These are phyloP conservation scores for Cotesia congregata DNA, from an alignment of 2,888 invertebrate species.

Conservation along the genomic window DNA sequence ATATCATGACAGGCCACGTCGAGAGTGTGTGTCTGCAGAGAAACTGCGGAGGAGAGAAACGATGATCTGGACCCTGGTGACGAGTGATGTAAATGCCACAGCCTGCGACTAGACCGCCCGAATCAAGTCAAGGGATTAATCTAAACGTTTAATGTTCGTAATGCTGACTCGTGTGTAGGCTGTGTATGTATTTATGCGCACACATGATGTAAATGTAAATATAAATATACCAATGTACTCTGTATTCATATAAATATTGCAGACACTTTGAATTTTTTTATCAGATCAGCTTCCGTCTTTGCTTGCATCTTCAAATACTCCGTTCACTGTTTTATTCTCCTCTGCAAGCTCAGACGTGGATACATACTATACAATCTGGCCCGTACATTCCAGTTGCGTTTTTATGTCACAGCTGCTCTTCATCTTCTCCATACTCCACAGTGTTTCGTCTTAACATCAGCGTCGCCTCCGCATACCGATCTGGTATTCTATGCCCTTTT, in stretches of 20 bases:
- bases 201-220: not conserved
- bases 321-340: not conserved
- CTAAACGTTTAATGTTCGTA: constrained; percentile 43
- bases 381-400: constrained; percentile 52
- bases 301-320: not conserved
- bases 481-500: constrained; percentile 36
- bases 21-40: not conserved
- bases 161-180: constrained; percentile 33
- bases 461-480: constrained; percentile 22
- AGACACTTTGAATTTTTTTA: constrained; percentile 1
- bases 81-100: constrained; percentile 35
- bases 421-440: constrained; percentile 21
- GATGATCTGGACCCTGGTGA: constrained; percentile 29
- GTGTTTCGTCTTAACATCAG: constrained; percentile 9
- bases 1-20: constrained; percentile 29
- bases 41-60: constrained; percentile 10
- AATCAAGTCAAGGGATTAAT: constrained; percentile 42
- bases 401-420: constrained; percentile 52
- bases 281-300: not conserved
- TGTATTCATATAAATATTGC: not conserved
- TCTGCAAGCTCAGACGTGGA: constrained; percentile 41
- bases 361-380: constrained; percentile 19
- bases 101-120: constrained; percentile 18
- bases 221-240: not conserved
- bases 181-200: not conserved